Evolutionary conservation across 2,888 invertebrate species (phyloP).

Genomic region (Habroteleia sp.): DNA sequence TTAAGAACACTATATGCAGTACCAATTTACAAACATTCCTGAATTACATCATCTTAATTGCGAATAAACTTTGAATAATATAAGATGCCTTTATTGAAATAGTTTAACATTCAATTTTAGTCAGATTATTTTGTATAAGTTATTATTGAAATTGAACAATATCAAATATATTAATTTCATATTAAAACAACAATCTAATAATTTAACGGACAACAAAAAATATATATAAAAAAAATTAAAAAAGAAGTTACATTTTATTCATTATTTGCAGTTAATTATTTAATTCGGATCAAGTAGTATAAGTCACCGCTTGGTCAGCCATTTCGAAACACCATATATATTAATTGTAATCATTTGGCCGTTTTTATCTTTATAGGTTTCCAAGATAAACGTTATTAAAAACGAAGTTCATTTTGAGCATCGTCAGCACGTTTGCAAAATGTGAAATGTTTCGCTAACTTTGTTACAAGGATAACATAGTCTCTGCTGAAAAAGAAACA

Average conservation of each 20-base stretch:
- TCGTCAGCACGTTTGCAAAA: constrained; percentile 36
- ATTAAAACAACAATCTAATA: too few relatives aligned
- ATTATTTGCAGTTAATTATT: too few relatives aligned
- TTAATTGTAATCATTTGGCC: constrained; percentile 37
- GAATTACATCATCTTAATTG: constrained; percentile 20
- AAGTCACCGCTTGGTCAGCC: constrained; percentile 29
- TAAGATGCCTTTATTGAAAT: constrained; percentile 29
- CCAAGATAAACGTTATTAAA: too few relatives aligned
- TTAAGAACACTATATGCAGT: constrained; percentile 22
- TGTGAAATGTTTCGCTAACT: constrained; percentile 18
- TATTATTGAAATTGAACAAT: too few relatives aligned
- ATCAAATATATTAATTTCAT: too few relatives aligned
- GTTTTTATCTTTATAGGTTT: too few relatives aligned
- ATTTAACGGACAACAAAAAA: too few relatives aligned
- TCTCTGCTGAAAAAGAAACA: background rate
- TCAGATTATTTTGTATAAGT: too few relatives aligned
- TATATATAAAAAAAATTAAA: too few relatives aligned
- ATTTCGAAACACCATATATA: constrained; percentile 24
- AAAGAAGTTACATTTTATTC: too few relatives aligned
- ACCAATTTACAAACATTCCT: constrained; percentile 18
- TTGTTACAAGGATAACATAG: constrained; percentile 10
- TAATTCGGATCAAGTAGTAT: constrained; percentile 25
- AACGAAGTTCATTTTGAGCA: constrained; percentile 39
- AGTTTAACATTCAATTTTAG: too few relatives aligned
- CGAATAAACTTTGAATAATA: constrained; percentile 20